Percentiles rank a stretch among this genome's conserved stretches.
These are phyloP conservation scores for Pachyuromys duprasi DNA, from an alignment of 2,797 vertebrate genomes.

Conservation along the genomic window DNA sequence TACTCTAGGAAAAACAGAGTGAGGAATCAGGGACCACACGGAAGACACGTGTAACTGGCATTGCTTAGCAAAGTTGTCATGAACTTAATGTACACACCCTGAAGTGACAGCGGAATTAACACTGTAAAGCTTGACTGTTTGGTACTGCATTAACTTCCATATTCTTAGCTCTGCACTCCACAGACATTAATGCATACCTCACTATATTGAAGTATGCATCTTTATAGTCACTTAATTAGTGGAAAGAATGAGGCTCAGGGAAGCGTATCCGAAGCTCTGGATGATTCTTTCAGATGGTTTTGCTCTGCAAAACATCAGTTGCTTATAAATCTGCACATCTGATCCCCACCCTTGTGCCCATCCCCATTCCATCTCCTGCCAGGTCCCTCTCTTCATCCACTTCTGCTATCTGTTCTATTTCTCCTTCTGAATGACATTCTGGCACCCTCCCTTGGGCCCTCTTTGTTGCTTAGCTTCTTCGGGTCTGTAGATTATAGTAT, in stretches of 20 bases:
- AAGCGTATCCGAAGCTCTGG: fast-evolving
- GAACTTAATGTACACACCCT: fast-evolving
- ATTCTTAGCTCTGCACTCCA: fast-evolving
- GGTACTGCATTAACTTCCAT: fast-evolving
- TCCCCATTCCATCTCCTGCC: no score
- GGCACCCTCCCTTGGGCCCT: no score
- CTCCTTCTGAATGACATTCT: no score
- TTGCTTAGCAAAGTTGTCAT: fast-evolving
- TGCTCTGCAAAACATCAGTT: not conserved
- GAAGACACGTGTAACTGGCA: fast-evolving
- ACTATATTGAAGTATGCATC: not conserved
- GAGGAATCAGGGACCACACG: fast-evolving
- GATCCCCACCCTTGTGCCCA: no score
- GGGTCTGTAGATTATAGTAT: no score
- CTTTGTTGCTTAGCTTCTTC: no score
- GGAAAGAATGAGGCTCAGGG: not conserved
- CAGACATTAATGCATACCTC: no score
- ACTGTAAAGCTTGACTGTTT: fast-evolving
- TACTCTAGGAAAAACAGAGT: not conserved
- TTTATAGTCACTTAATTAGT: not conserved
- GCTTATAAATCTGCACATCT: fast-evolving
- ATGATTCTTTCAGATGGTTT: not conserved
- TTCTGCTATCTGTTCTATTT: no score
- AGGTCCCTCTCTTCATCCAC: no score
- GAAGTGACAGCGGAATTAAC: not conserved